Conservation (phyloP, 2,113 vertebrate species). For the Notarius quadriscutis region DNA sequence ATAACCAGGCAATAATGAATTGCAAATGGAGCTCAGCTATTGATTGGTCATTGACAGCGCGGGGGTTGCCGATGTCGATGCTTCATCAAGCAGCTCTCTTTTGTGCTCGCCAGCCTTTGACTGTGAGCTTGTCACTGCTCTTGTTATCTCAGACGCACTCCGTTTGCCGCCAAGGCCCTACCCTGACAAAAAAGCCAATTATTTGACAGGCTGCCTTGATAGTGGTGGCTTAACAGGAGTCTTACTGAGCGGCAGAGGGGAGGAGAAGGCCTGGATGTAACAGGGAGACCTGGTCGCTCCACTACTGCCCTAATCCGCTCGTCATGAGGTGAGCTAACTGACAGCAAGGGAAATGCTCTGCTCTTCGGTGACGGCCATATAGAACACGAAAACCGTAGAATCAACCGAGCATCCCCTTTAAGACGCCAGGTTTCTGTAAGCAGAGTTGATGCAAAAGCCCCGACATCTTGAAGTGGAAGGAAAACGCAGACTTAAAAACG, state of each 20-base stretch:
- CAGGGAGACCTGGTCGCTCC: conserved; percentile 30
- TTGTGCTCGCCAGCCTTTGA: conserved; percentile 77
- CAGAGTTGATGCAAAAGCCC: conserved; percentile 16
- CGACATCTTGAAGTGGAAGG: neutral
- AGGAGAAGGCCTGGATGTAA: conserved; percentile 36
- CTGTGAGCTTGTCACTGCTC: conserved; percentile 76
- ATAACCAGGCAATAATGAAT: conserved; percentile 83
- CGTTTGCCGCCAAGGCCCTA: conserved; percentile 62
- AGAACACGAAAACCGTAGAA: conserved; percentile 34
- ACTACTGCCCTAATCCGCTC: conserved; percentile 48
- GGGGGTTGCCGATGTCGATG: conserved; percentile 69
- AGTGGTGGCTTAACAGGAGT: conserved; percentile 75
- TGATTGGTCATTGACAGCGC: conserved; percentile 76
- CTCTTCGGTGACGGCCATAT: conserved; percentile 43
- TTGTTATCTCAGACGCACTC: conserved; percentile 75
- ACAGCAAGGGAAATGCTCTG: conserved; percentile 49
- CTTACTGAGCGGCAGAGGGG: conserved; percentile 69
- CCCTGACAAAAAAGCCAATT: conserved; percentile 67
- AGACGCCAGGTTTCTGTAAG: conserved; percentile 7
- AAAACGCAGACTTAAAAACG: neutral
- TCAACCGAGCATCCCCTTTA: conserved; percentile 50
- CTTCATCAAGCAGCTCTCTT: conserved; percentile 74
- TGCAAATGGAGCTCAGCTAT: conserved; percentile 79
- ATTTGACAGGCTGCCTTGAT: conserved; percentile 77
- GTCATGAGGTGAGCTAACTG: conserved; percentile 48